A percentile compares a stretch with the other conserved stretches of the same genome.
phyloP scores from a whole-genome alignment of 2,797 vertebrate species.

The Loriculus beryllinus region DNA sequence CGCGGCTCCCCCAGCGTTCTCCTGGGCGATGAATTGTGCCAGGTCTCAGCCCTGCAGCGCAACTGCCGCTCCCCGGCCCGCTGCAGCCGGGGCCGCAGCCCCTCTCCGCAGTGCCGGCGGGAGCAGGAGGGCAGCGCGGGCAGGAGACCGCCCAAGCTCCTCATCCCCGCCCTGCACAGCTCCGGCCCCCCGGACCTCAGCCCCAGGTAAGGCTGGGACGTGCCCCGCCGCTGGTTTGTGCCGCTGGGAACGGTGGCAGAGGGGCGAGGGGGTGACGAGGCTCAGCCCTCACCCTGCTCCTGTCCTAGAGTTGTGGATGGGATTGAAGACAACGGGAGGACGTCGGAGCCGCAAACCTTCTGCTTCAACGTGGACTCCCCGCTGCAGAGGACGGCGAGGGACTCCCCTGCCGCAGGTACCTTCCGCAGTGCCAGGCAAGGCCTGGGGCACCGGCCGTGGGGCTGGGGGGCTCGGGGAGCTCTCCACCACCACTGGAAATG shows the following conservation, averaged over 20 bases:
- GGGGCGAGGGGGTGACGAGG: rapidly evolving
- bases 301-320: conserved; percentile 88
- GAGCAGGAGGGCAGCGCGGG: neutral
- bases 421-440: neutral
- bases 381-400: neutral
- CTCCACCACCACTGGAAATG: neutral
- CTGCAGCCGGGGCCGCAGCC: conserved; percentile 72
- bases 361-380: conserved; percentile 79
- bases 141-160: conserved; percentile 81
- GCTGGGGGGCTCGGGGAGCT: neutral
- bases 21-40: conserved; percentile 84
- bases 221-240: rapidly evolving
- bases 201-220: conserved; percentile 80
- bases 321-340: conserved; percentile 86
- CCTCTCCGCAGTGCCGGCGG: conserved; percentile 68
- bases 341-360: conserved; percentile 76
- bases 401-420: conserved; percentile 66
- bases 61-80: conserved; percentile 78
- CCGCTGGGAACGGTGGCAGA: neutral
- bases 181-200: conserved; percentile 86
- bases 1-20: conserved; percentile 81
- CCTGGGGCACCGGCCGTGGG: rapidly evolving
- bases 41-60: conserved; percentile 76
- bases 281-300: neutral
- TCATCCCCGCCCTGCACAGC: conserved; percentile 83